Percentiles rank a stretch among this genome's conserved stretches.
Conservation (phyloP, 2,797 vertebrate genomes). For the Trematocara caparti region DNA sequence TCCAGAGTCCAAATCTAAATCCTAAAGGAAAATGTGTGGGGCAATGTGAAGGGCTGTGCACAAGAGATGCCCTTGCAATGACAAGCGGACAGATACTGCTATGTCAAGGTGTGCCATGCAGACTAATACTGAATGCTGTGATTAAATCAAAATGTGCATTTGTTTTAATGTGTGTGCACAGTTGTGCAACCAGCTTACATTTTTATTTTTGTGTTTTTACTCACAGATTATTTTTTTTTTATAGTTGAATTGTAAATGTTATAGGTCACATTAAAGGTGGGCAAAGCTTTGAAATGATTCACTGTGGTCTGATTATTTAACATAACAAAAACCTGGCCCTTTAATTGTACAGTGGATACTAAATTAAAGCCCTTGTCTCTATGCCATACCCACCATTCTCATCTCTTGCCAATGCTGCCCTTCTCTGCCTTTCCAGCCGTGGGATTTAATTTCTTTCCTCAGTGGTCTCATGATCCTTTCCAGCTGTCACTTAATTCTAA, state of each 20-base stretch:
- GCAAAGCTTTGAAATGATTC: background rate
- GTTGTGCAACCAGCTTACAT: background rate
- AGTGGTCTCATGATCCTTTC: conserved; percentile 7
- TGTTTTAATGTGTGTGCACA: background rate
- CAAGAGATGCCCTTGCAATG: background rate
- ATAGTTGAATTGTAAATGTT: background rate
- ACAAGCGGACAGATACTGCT: accelerated
- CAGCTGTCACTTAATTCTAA: conserved; percentile 35
- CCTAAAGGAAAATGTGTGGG: background rate
- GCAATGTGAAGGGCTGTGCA: background rate
- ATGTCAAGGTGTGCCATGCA: background rate
- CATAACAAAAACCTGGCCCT: background rate
- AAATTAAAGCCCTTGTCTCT: background rate
- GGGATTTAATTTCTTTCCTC: conserved; percentile 17
- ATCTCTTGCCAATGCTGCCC: background rate
- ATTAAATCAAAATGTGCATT: background rate
- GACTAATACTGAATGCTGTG: background rate
- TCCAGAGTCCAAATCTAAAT: background rate
- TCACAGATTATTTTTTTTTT: background rate
- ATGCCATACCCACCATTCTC: background rate
- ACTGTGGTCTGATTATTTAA: background rate
- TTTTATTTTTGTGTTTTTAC: background rate
- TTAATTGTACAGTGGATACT: background rate
- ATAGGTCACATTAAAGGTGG: background rate
- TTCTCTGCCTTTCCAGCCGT: background rate